Percentiles rank a stretch among this genome's conserved stretches.
Conservation (phyloP, 1,140 invertebrate genomes). For the Argopecten irradians region DNA sequence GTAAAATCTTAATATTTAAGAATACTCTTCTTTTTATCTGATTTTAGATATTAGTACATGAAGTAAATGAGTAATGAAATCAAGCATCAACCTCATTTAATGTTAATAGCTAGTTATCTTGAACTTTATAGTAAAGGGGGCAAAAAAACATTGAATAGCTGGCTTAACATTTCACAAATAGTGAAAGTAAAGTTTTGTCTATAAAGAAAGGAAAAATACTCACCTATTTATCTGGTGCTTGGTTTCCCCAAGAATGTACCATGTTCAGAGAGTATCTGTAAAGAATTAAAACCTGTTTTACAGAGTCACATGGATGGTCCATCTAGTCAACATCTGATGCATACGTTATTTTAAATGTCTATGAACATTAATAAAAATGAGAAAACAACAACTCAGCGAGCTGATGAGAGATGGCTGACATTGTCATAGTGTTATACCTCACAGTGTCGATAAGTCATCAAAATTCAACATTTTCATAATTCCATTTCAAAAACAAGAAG, state of each 20-base stretch:
- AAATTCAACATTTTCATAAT: background rate
- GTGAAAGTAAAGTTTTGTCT: background rate
- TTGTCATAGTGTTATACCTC: background rate
- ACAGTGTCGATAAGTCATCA: background rate
- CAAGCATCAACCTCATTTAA: slow-evolving; percentile 6
- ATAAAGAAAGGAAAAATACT: background rate
- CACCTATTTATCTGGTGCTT: background rate
- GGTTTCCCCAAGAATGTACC: background rate
- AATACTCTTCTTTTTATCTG: background rate
- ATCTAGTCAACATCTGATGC: too few relatives aligned
- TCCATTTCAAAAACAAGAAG: too few relatives aligned
- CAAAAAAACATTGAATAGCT: background rate
- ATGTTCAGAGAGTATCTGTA: background rate
- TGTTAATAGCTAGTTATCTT: background rate
- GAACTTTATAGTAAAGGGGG: background rate
- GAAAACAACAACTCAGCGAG: background rate
- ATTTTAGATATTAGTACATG: background rate
- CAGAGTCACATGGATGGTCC: too few relatives aligned
- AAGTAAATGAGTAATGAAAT: background rate
- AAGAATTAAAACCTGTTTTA: too few relatives aligned
- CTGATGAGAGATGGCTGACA: background rate
- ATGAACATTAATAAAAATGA: background rate
- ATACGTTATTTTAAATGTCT: background rate
- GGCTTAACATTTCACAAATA: background rate
- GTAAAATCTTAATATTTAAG: background rate